phyloP scores from a whole-genome alignment of 2,113 vertebrate species.

The Lutjanus erythropterus region DNA sequence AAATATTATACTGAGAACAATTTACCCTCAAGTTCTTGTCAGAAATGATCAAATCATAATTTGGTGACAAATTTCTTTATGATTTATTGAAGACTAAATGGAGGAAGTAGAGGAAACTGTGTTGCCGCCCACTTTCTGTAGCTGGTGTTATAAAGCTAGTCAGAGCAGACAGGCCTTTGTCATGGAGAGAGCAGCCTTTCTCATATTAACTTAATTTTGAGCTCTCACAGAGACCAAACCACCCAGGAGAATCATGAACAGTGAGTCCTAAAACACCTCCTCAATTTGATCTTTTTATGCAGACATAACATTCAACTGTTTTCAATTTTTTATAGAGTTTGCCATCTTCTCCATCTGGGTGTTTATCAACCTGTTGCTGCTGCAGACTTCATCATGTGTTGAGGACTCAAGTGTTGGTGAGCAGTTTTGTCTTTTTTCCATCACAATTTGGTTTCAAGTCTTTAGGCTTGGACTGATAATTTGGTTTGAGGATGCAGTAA shows the following conservation, averaged over 20 bases:
- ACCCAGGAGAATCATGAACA: constrained; percentile 50
- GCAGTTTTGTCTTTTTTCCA: background rate
- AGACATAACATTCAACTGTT: background rate
- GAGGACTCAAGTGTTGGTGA: constrained; percentile 61
- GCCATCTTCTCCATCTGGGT: constrained; percentile 36
- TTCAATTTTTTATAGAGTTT: constrained; percentile 17
- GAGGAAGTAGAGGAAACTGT: constrained; percentile 47
- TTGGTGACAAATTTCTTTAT: no score
- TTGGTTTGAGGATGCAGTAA: background rate
- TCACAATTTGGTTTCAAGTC: background rate
- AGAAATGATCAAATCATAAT: background rate
- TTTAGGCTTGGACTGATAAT: background rate
- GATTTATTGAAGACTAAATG: background rate
- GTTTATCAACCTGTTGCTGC: constrained; percentile 57
- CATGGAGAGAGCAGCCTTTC: background rate
- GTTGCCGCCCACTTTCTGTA: constrained; percentile 28
- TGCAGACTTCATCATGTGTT: constrained; percentile 32
- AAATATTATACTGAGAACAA: background rate
- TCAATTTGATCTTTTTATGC: background rate
- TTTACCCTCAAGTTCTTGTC: background rate
- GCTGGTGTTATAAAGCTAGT: background rate
- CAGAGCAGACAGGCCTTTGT: background rate
- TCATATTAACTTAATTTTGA: background rate
- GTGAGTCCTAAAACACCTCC: constrained; percentile 40
- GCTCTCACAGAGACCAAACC: background rate